phyloP scores from a whole-genome alignment of 2,888 invertebrate species.

The Hemithea aestivaria region DNA sequence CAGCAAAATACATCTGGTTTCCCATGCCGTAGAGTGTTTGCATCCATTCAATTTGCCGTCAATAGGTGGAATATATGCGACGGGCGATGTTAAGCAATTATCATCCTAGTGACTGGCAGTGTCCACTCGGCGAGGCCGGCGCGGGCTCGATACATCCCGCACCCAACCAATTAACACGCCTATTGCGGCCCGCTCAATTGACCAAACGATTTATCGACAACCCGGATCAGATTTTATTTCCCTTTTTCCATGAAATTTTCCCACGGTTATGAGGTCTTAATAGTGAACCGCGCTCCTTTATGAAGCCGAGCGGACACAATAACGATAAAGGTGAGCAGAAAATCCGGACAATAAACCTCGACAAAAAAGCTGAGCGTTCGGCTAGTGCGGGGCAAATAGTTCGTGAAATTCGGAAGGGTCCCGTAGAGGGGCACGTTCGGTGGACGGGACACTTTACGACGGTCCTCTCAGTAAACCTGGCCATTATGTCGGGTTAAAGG shows the following conservation, averaged over 20 bases:
- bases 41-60: constrained; percentile 61
- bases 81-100: constrained; percentile 59
- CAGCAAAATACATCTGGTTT: constrained; percentile 25
- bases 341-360: constrained; percentile 77
- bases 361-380: constrained; percentile 72
- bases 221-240: constrained; percentile 32
- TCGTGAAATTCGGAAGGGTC: constrained; percentile 76
- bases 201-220: constrained; percentile 63
- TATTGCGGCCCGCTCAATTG: constrained; percentile 64
- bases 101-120: constrained; percentile 66
- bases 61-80: constrained; percentile 59
- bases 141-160: constrained; percentile 38
- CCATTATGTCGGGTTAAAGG: constrained; percentile 78
- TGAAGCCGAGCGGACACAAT: constrained; percentile 76
- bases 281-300: constrained; percentile 70
- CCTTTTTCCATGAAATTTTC: constrained; percentile 52
- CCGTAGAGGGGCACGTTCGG: constrained; percentile 44
- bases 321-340: constrained; percentile 77
- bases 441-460: constrained; percentile 75
- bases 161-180: constrained; percentile 71
- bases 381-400: constrained; percentile 76
- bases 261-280: constrained; percentile 78
- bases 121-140: constrained; percentile 49
- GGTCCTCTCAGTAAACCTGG: constrained; percentile 74
- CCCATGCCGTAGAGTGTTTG: constrained; percentile 41